These are phyloP conservation scores for Sitobion miscanthi DNA, from an alignment of 1,140 invertebrate genomes.

Conservation along the genomic window DNA sequence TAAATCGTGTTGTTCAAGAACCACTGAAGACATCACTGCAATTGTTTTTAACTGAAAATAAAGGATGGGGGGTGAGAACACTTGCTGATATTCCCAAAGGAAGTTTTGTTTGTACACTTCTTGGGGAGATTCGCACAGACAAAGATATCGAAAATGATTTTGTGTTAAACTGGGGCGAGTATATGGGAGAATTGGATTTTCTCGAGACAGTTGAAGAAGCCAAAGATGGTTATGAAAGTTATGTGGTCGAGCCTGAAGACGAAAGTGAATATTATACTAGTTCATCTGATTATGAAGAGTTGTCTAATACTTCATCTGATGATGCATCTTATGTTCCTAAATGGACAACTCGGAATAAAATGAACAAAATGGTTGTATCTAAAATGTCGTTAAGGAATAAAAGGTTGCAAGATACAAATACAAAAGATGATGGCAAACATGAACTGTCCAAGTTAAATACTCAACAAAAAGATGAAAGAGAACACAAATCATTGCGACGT, in stretches of 20 bases:
- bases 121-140: conserved; percentile 90
- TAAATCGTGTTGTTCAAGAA: conserved; percentile 88
- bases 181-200: neutral
- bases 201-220: neutral
- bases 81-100: conserved; percentile 93
- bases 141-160: conserved; percentile 78
- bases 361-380: neutral
- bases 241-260: neutral
- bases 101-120: conserved; percentile 93
- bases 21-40: conserved; percentile 82
- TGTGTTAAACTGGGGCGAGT: neutral
- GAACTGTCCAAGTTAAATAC: neutral
- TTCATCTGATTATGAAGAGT: neutral
- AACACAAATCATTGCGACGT: neutral
- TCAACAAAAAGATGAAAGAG: neutral
- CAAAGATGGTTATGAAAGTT: conserved; percentile 82
- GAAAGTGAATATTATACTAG: neutral
- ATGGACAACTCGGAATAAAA: neutral
- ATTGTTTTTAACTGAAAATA: conserved; percentile 83
- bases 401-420: neutral
- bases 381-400: neutral
- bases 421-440: neutral
- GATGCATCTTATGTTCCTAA: neutral
- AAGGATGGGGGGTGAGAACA: conserved; percentile 95
- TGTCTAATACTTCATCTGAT: neutral